Evolutionary conservation across 2,113 vertebrate species (phyloP), one percentile per base, ranked within the genome.

Genomic region (Paracanthobrama guichenoti): DNA sequence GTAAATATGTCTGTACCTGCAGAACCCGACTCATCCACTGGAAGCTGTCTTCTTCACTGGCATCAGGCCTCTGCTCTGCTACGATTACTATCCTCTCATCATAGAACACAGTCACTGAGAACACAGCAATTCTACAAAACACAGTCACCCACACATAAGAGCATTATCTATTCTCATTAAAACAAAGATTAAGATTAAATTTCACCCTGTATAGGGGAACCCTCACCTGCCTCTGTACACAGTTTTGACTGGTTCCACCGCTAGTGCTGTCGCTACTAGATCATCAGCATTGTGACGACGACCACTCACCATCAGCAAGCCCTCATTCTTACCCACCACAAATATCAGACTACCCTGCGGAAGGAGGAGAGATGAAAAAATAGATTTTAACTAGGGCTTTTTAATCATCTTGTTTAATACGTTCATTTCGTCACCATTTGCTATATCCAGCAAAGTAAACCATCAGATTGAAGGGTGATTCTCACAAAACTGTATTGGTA

Each of bases 11-110:
- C 12, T 55, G 78, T 84, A 98, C 97, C 96, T 99, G 97, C 60
- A 99, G 93, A 53, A 99, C 98, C 3, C 98, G 90, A 14, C 97
- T 99, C 98, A 99, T 99, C 97, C 97, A 99, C 93, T 99, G 98
- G 90, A 99, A 99, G 50, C 97, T 98, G 90, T 99, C 98, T 90
- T 99, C 98, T 86, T 99, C 98, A 0, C 96, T 97, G 0, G 97
- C 97, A 2, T 99, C 98, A 0, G 98, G 98, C 67, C 97, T 94
- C 93, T 99, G 98, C 90, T 99, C 98, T 0, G 97, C 98, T 83
- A 99, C 97, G 82, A 99, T 97, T 90, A 97, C 96, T 1, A 99
- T 97, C 91, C 98, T 93, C 95, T 99, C 98, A 14, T 99, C 98
- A 0, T 97, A 99, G 92, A 99, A 99, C 71, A 99, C 97, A 0